phyloP scores from a whole-genome alignment of 2,888 invertebrate species.

The Blastobasis lacticolella region DNA sequence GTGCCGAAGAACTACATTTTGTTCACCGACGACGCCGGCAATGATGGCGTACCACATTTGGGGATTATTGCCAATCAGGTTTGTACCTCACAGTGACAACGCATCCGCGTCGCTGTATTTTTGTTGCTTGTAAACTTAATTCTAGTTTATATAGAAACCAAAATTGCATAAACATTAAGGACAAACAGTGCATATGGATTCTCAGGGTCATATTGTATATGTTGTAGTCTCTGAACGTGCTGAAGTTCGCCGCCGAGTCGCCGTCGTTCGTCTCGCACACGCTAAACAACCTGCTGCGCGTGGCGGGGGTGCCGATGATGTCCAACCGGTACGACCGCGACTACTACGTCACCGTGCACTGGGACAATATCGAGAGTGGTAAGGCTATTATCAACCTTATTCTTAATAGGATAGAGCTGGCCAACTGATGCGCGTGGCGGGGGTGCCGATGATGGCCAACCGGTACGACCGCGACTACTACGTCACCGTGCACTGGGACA shows the following conservation, averaged over 20 bases:
- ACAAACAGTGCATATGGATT: too few species aligned
- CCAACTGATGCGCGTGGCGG: conserved; percentile 37
- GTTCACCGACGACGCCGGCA: too few species aligned
- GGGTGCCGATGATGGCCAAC: conserved; percentile 68
- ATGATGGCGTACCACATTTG: too few species aligned
- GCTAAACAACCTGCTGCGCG: conserved; percentile 34
- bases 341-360: conserved; percentile 76
- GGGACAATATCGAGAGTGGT: conserved; percentile 78
- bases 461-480: conserved; percentile 80
- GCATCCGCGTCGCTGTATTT: too few species aligned
- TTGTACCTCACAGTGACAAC: too few species aligned
- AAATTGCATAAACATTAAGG: too few species aligned
- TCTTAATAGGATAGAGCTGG: not conserved
- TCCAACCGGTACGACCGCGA: conserved; percentile 81
- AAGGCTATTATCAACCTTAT: conserved; percentile 5
- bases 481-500: conserved; percentile 77
- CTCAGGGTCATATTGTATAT: too few species aligned
- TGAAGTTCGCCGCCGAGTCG: conserved; percentile 27
- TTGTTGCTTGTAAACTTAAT: too few species aligned
- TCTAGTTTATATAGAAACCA: too few species aligned
- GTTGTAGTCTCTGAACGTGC: conserved; percentile 30
- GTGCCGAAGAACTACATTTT: too few species aligned
- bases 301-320: conserved; percentile 50
- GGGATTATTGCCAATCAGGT: too few species aligned
- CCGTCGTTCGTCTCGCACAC: conserved; percentile 41